A percentile compares a stretch with the other conserved stretches of the same genome.
Conservation (phyloP, 2,113 vertebrate genomes). For the Grantiella picta region DNA sequence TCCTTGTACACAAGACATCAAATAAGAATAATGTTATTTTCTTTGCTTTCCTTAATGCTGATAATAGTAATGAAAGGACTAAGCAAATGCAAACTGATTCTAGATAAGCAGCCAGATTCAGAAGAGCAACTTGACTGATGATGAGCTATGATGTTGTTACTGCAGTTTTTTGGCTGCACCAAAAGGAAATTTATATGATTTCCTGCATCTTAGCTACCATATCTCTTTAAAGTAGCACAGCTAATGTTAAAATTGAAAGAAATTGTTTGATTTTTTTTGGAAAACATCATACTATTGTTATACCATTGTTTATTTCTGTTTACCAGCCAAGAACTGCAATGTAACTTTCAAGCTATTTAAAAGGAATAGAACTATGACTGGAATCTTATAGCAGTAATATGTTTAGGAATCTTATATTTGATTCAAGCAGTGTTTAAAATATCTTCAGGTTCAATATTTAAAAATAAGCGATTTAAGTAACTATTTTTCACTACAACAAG, state of each 20-base stretch:
- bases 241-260: neutral
- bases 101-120: neutral
- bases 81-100: neutral
- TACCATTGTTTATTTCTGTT: neutral
- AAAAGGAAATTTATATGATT: neutral
- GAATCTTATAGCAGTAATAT: neutral
- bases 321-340: neutral
- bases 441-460: neutral
- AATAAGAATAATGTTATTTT: neutral
- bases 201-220: neutral
- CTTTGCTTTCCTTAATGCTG: neutral
- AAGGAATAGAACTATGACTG: neutral
- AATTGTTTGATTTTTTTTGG: rapidly evolving
- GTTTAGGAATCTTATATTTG: neutral
- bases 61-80: neutral
- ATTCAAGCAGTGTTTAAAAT: neutral
- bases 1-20: neutral
- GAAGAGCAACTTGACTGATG: neutral
- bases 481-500: neutral
- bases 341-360: neutral
- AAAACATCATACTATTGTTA: neutral
- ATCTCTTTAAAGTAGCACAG: neutral
- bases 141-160: neutral
- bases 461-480: neutral
- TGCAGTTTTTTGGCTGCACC: neutral